Base-by-base conservation (phyloP, 2,113 vertebrate species). In the Chunga burmeisteri region DNA sequence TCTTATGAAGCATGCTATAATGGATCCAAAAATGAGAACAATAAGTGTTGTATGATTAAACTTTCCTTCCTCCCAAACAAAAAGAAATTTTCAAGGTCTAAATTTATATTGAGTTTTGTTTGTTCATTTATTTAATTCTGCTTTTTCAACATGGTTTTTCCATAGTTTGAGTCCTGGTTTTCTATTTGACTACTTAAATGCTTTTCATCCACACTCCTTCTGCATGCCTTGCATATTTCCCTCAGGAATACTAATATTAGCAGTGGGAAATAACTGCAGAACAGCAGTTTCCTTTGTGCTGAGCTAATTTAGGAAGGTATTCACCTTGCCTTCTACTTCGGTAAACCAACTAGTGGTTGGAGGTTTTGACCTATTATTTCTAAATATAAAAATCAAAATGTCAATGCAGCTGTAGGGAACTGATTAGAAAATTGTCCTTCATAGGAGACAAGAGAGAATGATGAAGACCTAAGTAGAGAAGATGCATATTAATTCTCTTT, bases 351-450 rank as follows among this genome's bases (percentile, higher is more conserved):
- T 22, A 71, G 42, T 81, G 47, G 32, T 58, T 67, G 61, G 56
- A 77, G 66, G 62, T 77, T 62, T 67, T 50, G 19, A 65, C 79
- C 68, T 85, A 63, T 71, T 44, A 10, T 90, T 75, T 94, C 94
- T 96, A 83, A 86, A 77, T 83, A 85, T 66, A 88, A 81, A 38
- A 95, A 79, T 61, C 74, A 94, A 94, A 81, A 83, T 70, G 63
- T 92, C 62, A 88, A 13, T 30, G 67, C 16, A 47, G 44, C 49
- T 73, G 47, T 65, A 87, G 46, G 80, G 44, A 87, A 81, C 16
- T 0, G 6, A 81, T 84, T 74, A 75, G 66, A 87, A 86, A 91
- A 75, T 65, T 91, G 40, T 19, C 70, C 36, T 95, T 91, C 68
- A 58, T 72, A 58, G 49, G 56, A 94, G 55, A 63, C 70, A 34